Evolutionary conservation across 2,888 invertebrate species (phyloP).

Genomic region (Pyrrhosoma nymphula): DNA sequence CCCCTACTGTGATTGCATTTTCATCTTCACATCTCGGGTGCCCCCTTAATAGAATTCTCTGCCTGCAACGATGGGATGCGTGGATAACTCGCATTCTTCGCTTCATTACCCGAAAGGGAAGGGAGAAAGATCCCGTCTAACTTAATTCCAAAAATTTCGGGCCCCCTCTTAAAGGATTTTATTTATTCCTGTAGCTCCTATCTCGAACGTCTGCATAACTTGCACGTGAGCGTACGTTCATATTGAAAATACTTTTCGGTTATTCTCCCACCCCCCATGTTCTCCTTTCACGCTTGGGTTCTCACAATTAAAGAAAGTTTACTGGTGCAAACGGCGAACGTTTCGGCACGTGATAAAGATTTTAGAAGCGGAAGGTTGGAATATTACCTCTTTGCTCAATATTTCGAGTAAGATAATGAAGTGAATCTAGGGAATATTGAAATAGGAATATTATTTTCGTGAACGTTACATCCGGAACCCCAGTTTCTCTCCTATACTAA

Average conservation of each 20-base stretch:
- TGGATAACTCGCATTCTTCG: constrained; percentile 1
- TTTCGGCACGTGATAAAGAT: too few species aligned
- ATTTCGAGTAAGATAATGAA: too few species aligned
- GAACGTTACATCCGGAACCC: too few species aligned
- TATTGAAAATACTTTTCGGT: not conserved
- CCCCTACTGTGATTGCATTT: not conserved
- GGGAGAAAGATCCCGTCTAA: not conserved
- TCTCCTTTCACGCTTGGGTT: too few species aligned
- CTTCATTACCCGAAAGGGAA: not conserved
- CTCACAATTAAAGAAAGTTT: too few species aligned
- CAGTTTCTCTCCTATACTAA: too few species aligned
- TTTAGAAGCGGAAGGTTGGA: too few species aligned
- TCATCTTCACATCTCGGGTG: not conserved
- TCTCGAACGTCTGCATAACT: not conserved
- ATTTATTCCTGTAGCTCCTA: not conserved
- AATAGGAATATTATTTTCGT: too few species aligned
- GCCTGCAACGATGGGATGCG: not conserved
- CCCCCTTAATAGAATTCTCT: constrained; percentile 8
- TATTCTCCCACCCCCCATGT: too few species aligned
- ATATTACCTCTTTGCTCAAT: too few species aligned
- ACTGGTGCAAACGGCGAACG: too few species aligned
- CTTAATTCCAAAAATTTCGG: not conserved
- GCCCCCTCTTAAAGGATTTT: not conserved
- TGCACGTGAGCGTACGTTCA: not conserved
- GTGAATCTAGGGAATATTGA: too few species aligned